Evolutionary conservation across 2,797 vertebrate species (phyloP), one percentile per base, ranked within the genome.

Genomic region (Pelodytes ibericus): DNA sequence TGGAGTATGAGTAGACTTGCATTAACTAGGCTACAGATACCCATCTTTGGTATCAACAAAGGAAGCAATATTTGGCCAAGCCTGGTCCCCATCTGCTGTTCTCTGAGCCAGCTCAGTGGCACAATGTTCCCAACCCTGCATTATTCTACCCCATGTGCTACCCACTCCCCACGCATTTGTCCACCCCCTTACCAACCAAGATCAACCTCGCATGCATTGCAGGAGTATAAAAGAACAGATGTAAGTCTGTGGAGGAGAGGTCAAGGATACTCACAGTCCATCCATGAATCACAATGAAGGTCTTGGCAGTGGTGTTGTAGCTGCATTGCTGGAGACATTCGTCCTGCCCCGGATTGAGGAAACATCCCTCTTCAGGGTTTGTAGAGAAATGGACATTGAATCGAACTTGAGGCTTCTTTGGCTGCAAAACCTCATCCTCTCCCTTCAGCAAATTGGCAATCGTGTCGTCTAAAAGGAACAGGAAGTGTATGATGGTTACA

Each of bases 241-340:
- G 59, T 1, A 8, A 13, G 18, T 0, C 3, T 33, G 9, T n/a
- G 41, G 41, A 44, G 13, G 41, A 44, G 18, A 44, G 13, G 10
- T 16, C 41, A 44, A 44, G 0, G 1, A 0, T 13, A 65, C 86
- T 88, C 81, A 98, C 97, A 73, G 95, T 95, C 97, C 97, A 99
- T 68, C 97, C 96, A 4, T 99, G 97, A 80, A 99, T 95, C 84
- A 99, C 92, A 74, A 99, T 88, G 83, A 99, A 96, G 0, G 94
- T 97, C 83, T 94, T 98, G 0, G 94, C 90, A 10, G 95, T 94
- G 22, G 81, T 3, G 3, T 99, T 97, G 87, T 98, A 98, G 73
- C 88, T 84, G 81, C 97, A 99, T 18, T 92, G 85, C 67, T 88
- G 78, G 26, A 98, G 82, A 56, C 85, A 58, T 6, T 85, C 68